Evolutionary conservation across 2,113 vertebrate genomes (phyloP).

Genomic region (Ovibos moschatus): DNA sequence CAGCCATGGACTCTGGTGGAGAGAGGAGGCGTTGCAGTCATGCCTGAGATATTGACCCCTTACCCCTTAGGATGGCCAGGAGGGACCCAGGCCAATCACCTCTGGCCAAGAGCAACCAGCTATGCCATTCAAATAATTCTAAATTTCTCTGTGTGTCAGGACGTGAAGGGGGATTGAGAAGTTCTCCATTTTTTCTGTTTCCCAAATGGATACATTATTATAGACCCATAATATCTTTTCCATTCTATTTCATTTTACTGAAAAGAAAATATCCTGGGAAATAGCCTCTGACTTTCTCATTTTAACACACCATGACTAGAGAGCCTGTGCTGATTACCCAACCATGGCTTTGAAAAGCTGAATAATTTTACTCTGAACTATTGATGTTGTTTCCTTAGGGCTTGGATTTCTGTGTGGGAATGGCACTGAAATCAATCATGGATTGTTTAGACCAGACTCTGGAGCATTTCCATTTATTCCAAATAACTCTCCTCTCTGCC

Average conservation of each 20-base stretch:
- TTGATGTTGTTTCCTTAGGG: neutral
- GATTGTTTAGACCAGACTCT: neutral
- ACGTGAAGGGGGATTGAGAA: neutral
- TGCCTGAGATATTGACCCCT: neutral
- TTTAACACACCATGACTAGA: conserved; percentile 20
- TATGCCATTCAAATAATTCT: conserved; percentile 31
- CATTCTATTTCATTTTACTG: conserved; percentile 49
- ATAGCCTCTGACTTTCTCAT: conserved; percentile 46
- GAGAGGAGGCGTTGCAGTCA: neutral
- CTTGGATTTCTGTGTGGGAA: neutral
- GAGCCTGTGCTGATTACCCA: neutral
- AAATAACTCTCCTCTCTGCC: neutral
- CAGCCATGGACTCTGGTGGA: neutral
- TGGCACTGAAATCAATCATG: conserved; percentile 35
- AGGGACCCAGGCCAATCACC: neutral
- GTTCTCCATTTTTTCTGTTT: conserved; percentile 22
- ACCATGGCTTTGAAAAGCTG: neutral
- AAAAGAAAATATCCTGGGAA: conserved; percentile 52
- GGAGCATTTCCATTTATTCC: conserved; percentile 32
- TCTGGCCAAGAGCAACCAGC: neutral
- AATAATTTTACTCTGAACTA: conserved; percentile 17
- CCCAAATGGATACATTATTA: conserved; percentile 13
- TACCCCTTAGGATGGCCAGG: neutral
- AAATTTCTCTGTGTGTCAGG: conserved; percentile 14
- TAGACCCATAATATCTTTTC: neutral